Evolutionary conservation across 2,888 invertebrate genomes (phyloP).

Genomic region (Hypomecis atomaria): DNA sequence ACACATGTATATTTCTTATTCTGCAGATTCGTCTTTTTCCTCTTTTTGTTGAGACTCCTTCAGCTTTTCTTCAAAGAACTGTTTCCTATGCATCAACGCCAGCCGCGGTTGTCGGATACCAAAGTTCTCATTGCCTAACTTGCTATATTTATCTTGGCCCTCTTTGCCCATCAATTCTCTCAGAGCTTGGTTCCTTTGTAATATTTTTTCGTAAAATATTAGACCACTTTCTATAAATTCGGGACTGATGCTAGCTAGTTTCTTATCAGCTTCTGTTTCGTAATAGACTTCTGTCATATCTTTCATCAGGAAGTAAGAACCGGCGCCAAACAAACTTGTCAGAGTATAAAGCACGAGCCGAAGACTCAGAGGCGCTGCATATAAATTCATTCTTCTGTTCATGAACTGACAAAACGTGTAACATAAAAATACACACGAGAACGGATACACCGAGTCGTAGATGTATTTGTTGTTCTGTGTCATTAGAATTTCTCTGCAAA

Average conservation of each 20-base stretch:
- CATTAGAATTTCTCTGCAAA: slow-evolving; percentile 90
- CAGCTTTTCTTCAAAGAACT: slow-evolving; percentile 85
- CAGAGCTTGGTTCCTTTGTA: slow-evolving; percentile 90
- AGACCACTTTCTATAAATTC: slow-evolving; percentile 89
- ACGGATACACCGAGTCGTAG: slow-evolving; percentile 82
- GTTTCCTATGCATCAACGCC: slow-evolving; percentile 87
- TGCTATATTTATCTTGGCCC: slow-evolving; percentile 86
- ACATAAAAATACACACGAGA: slow-evolving; percentile 72
- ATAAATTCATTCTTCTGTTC: slow-evolving; percentile 84
- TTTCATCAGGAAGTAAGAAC: slow-evolving; percentile 86
- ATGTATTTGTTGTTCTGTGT: slow-evolving; percentile 84
- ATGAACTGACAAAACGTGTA: slow-evolving; percentile 81
- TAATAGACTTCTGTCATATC: slow-evolving; percentile 86
- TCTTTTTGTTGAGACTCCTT: slow-evolving; percentile 55
- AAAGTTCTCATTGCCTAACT: slow-evolving; percentile 88
- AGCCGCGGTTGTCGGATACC: slow-evolving; percentile 86
- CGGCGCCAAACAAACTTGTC: slow-evolving; percentile 82
- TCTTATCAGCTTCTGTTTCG: slow-evolving; percentile 87
- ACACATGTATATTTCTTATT: background rate
- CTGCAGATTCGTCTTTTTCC: slow-evolving; percentile 19
- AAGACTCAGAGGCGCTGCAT: slow-evolving; percentile 77
- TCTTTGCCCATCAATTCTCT: slow-evolving; percentile 86
- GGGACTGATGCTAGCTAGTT: slow-evolving; percentile 84
- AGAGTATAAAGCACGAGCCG: slow-evolving; percentile 81
- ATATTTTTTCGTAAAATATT: slow-evolving; percentile 89